Conservation (phyloP, 2,888 invertebrate species). For the Nephrotoma appendiculata region DNA sequence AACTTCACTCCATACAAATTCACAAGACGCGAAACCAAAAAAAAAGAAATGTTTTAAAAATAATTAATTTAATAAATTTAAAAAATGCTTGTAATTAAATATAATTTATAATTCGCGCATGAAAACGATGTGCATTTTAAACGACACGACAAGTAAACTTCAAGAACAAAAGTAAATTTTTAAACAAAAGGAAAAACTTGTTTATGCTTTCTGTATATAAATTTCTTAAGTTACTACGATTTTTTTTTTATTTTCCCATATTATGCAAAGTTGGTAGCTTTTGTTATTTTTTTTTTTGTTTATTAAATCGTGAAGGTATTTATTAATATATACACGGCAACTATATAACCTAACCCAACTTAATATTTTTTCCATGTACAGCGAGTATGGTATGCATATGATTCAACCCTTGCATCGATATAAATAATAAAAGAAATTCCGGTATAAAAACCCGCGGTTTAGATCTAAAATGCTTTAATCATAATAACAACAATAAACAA, state of each 20-base stretch:
- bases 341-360: neutral
- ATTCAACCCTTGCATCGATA: too few species aligned
- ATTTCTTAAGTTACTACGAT: neutral
- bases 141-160: neutral
- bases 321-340: neutral
- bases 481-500: neutral
- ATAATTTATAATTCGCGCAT: too few species aligned
- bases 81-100: too few species aligned
- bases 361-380: neutral
- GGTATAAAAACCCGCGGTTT: neutral
- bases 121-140: too few species aligned
- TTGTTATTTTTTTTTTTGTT: neutral
- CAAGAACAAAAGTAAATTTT: neutral
- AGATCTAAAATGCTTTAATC: neutral
- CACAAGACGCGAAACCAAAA: too few species aligned
- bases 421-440: neutral
- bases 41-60: too few species aligned
- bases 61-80: too few species aligned
- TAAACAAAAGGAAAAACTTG: neutral
- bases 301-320: neutral
- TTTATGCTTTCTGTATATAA: neutral
- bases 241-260: neutral
- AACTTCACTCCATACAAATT: too few species aligned
- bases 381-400: too few species aligned
- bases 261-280: neutral